Conservation (phyloP, 2,113 vertebrate species). For the Scartelaos histophorus region DNA sequence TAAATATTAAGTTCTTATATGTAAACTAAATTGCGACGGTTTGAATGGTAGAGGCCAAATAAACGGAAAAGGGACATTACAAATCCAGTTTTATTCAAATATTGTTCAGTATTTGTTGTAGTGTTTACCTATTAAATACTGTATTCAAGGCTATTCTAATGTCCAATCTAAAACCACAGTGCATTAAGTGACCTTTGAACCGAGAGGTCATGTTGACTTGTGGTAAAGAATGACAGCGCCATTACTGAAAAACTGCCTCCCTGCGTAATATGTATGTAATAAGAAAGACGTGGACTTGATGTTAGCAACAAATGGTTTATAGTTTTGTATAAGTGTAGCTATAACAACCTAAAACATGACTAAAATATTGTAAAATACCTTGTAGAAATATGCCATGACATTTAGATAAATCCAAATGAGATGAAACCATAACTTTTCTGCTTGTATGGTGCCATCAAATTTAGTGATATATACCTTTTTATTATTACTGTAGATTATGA, state of each 20-base stretch:
- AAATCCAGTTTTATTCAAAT: constrained; percentile 15
- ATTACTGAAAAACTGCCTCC: neutral
- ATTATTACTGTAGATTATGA: neutral
- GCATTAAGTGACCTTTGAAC: neutral
- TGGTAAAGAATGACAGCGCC: neutral
- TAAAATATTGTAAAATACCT: neutral
- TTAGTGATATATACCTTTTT: neutral
- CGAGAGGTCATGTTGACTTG: neutral
- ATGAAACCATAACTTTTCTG: neutral
- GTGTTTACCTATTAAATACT: constrained; percentile 5
- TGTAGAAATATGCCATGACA: no score
- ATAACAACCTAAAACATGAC: neutral
- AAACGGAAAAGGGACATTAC: constrained; percentile 31
- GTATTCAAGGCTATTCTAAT: constrained; percentile 1
- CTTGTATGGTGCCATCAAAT: neutral
- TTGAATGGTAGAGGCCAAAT: constrained; percentile 16
- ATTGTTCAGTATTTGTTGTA: constrained; percentile 10
- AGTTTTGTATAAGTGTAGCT: neutral
- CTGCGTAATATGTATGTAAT: neutral
- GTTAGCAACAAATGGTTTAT: neutral
- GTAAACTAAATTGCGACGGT: constrained; percentile 14
- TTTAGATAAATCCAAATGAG: neutral
- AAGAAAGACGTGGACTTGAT: neutral
- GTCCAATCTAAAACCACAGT: neutral
- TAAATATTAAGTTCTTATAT: neutral